A percentile compares a stretch with the other conserved stretches of the same genome.
These are phyloP conservation scores for Odontomyia ornata DNA, from an alignment of 2,888 invertebrate genomes.

Conservation along the genomic window DNA sequence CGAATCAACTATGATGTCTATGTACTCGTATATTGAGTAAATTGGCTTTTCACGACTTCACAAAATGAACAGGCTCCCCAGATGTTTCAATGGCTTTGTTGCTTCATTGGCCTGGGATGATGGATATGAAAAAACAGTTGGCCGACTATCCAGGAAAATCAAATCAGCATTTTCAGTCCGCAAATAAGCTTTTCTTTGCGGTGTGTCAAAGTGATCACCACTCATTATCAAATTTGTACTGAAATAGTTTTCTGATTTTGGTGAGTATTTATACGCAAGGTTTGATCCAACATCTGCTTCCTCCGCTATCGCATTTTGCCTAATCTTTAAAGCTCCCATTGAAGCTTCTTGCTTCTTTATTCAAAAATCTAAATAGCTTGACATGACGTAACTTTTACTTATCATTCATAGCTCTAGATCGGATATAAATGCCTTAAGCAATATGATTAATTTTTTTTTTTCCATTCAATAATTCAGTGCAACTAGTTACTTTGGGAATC, in stretches of 20 bases:
- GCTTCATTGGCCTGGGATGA: slow-evolving; percentile 96
- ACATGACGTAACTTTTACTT: too few species aligned
- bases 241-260: slow-evolving; percentile 93
- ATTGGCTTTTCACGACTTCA: slow-evolving; percentile 75
- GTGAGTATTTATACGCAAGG: too few species aligned
- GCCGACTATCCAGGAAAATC: slow-evolving; percentile 93
- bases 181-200: slow-evolving; percentile 96
- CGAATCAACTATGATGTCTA: slow-evolving; percentile 97
- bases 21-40: slow-evolving; percentile 90
- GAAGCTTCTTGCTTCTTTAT: too few species aligned
- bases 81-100: slow-evolving; percentile 93
- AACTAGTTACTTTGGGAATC: too few species aligned
- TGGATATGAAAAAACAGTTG: slow-evolving; percentile 97
- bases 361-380: too few species aligned
- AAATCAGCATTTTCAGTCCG: slow-evolving; percentile 98
- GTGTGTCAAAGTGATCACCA: slow-evolving; percentile 96
- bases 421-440: too few species aligned
- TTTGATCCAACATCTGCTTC: too few species aligned
- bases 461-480: too few species aligned
- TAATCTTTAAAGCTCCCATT: too few species aligned
- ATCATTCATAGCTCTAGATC: too few species aligned
- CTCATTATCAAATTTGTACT: slow-evolving; percentile 99
- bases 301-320: too few species aligned
- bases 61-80: slow-evolving; percentile 94
- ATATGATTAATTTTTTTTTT: too few species aligned